Percentiles rank a stretch among this genome's conserved stretches.
These are phyloP conservation scores for Globia sparganii DNA, from an alignment of 2,888 invertebrate genomes.

Conservation along the genomic window DNA sequence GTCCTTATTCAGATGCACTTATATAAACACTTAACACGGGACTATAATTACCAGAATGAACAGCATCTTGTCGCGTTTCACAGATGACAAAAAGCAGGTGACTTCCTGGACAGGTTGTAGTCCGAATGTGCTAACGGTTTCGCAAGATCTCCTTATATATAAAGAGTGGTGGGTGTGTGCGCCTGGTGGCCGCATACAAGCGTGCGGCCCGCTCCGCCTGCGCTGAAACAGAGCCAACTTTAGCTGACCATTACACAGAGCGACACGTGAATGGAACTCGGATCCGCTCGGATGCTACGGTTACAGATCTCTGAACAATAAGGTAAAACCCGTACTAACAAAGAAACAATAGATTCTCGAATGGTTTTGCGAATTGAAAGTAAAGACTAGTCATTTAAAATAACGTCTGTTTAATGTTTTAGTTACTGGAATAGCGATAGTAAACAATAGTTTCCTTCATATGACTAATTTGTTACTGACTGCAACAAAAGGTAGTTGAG, in stretches of 20 bases:
- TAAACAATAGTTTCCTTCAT: constrained; percentile 46
- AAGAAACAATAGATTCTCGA: constrained; percentile 66
- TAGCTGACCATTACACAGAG: constrained; percentile 79
- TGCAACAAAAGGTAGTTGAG: constrained; percentile 44
- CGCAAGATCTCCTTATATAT: constrained; percentile 88
- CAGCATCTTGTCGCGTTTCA: constrained; percentile 79
- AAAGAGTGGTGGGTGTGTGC: constrained; percentile 79
- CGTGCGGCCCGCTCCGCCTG: constrained; percentile 76
- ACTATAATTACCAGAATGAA: constrained; percentile 79
- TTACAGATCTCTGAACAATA: constrained; percentile 73
- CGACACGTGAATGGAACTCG: constrained; percentile 83
- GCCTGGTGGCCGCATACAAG: constrained; percentile 75
- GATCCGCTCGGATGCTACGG: constrained; percentile 75
- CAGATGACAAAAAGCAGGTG: constrained; percentile 81
- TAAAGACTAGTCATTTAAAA: constrained; percentile 54
- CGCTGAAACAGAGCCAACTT: constrained; percentile 87
- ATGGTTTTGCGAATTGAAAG: constrained; percentile 62
- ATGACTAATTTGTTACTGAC: constrained; percentile 50
- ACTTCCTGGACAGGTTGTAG: constrained; percentile 87
- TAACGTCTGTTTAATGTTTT: constrained; percentile 43
- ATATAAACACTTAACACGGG: constrained; percentile 53
- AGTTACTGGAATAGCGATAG: constrained; percentile 42
- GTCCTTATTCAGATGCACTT: constrained; percentile 42
- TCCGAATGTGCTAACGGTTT: constrained; percentile 88
- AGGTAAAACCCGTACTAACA: constrained; percentile 63